phyloP scores from a whole-genome alignment of 1,140 invertebrate genomes.

The Philopotamus ludificatus region DNA sequence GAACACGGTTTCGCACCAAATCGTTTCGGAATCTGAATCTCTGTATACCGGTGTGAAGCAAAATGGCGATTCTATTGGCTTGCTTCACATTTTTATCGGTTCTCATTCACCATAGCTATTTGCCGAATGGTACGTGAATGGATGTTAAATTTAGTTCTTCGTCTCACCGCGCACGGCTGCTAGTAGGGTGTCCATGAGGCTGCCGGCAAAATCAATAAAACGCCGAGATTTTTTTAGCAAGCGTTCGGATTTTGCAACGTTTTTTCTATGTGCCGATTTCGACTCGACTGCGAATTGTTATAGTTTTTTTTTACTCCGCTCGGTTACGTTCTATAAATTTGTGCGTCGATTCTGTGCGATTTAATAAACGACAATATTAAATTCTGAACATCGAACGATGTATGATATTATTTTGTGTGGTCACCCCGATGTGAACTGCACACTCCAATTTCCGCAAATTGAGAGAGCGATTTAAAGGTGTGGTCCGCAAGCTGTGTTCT shows the following conservation, averaged over 20 bases:
- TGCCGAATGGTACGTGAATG: slow-evolving; percentile 25
- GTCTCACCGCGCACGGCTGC: neutral
- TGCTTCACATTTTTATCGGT: slow-evolving; percentile 26
- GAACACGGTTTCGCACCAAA: neutral
- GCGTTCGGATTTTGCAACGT: too few species aligned
- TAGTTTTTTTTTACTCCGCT: too few species aligned
- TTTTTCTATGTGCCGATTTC: too few species aligned
- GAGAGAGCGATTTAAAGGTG: neutral
- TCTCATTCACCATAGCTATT: slow-evolving; percentile 25
- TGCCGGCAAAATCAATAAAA: too few species aligned
- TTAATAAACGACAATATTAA: too few species aligned
- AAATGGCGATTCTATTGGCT: slow-evolving; percentile 16
- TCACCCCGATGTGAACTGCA: neutral
- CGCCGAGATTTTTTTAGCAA: too few species aligned
- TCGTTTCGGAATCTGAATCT: neutral
- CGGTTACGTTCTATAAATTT: too few species aligned
- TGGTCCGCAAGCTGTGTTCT: neutral
- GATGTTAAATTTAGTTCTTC: slow-evolving; percentile 25
- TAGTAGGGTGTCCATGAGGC: neutral
- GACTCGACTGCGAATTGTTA: too few species aligned
- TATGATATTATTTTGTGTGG: too few species aligned
- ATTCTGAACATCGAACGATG: too few species aligned
- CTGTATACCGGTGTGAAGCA: neutral
- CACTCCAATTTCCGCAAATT: neutral
- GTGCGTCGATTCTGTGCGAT: too few species aligned